phyloP scores from a whole-genome alignment of 2,888 invertebrate genomes.

The Phyto melanocephala region DNA sequence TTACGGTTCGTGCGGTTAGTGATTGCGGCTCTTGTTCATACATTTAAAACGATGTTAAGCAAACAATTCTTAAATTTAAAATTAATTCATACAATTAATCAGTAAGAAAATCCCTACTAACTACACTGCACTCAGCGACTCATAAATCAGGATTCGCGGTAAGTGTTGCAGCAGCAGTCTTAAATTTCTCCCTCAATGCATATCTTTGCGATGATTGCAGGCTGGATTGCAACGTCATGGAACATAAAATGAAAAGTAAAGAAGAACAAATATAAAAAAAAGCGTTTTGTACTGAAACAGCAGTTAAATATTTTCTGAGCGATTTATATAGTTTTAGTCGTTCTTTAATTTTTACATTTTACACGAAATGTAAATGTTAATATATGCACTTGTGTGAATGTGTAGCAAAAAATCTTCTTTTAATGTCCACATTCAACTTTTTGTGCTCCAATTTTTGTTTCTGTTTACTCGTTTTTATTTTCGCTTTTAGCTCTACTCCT shows the following conservation, averaged over 20 bases:
- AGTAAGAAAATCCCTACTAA: constrained; percentile 62
- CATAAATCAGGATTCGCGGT: constrained; percentile 64
- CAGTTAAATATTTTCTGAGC: constrained; percentile 9
- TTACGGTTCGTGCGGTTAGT: constrained; percentile 55
- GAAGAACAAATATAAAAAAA: neutral
- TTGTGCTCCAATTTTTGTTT: constrained; percentile 14
- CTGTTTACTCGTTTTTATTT: constrained; percentile 10
- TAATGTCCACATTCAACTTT: constrained; percentile 27
- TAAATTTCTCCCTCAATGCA: neutral
- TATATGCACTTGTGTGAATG: too few species aligned
- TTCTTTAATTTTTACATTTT: constrained; percentile 14
- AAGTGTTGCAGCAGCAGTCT: constrained; percentile 28
- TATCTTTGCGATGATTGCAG: neutral
- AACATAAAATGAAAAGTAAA: neutral
- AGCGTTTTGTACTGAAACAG: neutral
- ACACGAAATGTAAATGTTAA: constrained; percentile 13
- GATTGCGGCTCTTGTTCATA: constrained; percentile 38
- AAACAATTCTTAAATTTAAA: constrained; percentile 62
- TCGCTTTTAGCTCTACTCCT: neutral
- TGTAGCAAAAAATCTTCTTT: constrained; percentile 1
- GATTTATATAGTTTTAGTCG: neutral
- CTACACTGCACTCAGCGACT: constrained; percentile 59
- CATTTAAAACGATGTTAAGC: constrained; percentile 56
- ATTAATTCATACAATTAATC: constrained; percentile 64
- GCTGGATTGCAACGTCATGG: constrained; percentile 23